These are phyloP conservation scores for Seira ritae DNA, from an alignment of 2,888 invertebrate genomes.

Conservation along the genomic window DNA sequence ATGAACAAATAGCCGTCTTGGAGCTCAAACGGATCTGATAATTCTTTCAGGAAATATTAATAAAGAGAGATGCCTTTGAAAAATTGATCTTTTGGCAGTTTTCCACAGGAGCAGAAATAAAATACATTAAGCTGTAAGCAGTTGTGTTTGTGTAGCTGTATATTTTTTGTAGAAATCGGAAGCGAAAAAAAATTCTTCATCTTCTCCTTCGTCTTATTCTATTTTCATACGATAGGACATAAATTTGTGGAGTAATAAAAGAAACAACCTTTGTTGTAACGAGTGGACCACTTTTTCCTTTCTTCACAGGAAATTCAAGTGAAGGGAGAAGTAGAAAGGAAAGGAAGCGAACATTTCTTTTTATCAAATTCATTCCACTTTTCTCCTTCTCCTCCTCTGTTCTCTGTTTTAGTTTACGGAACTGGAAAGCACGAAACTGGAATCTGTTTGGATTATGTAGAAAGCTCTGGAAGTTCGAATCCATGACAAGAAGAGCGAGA, in stretches of 20 bases:
- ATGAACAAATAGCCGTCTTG: no score
- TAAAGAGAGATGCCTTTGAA: no score
- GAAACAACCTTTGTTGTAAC: slow-evolving; percentile 45
- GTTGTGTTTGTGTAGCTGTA: neutral
- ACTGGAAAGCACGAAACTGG: neutral
- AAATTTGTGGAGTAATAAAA: slow-evolving; percentile 68
- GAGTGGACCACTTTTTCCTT: neutral
- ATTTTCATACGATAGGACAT: slow-evolving; percentile 40
- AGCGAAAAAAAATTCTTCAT: neutral
- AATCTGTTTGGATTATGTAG: neutral
- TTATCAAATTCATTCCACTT: neutral
- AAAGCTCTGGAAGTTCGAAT: neutral
- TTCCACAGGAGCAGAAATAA: no score
- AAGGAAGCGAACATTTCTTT: neutral
- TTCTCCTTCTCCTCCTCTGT: neutral
- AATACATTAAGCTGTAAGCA: no score
- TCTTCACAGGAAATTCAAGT: neutral
- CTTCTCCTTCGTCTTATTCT: neutral
- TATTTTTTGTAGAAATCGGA: neutral
- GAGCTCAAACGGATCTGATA: no score
- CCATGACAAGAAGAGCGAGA: neutral
- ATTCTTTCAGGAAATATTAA: no score
- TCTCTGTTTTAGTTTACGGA: neutral
- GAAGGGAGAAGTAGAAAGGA: neutral
- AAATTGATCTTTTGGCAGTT: no score